Conservation (phyloP, 23 tunicate genomes). For the Styela plicata region DNA sequence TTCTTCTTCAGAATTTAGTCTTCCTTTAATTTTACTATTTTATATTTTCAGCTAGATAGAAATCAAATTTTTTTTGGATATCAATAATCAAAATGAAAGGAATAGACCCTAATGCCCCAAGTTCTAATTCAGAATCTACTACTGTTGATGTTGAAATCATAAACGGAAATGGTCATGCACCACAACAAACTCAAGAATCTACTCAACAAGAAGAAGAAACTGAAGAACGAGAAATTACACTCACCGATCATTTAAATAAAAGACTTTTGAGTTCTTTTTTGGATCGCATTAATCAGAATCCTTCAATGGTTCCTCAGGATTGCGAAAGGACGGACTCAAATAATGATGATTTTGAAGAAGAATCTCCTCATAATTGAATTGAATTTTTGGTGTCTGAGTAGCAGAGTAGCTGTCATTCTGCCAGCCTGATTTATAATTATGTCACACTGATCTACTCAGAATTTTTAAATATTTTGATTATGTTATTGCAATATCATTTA, state of each 20-base stretch:
- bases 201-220: background rate
- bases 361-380: background rate
- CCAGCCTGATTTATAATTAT: no score
- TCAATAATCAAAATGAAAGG: background rate
- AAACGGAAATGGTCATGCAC: background rate
- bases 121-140: background rate
- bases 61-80: no score
- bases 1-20: no score
- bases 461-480: no score
- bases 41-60: no score
- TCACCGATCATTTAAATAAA: slow-evolving; percentile 31
- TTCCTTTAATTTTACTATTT: no score
- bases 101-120: background rate
- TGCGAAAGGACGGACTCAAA: background rate
- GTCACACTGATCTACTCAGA: no score
- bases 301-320: slow-evolving; percentile 16
- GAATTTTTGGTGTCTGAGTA: no score
- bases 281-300: slow-evolving; percentile 25
- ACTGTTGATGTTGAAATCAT: background rate
- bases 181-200: background rate
- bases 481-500: no score
- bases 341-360: slow-evolving; percentile 16
- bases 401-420: no score
- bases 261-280: slow-evolving; percentile 14
- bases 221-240: slow-evolving; percentile 15